phyloP scores from a whole-genome alignment of 2,888 invertebrate genomes.

The Smittia aterrima region DNA sequence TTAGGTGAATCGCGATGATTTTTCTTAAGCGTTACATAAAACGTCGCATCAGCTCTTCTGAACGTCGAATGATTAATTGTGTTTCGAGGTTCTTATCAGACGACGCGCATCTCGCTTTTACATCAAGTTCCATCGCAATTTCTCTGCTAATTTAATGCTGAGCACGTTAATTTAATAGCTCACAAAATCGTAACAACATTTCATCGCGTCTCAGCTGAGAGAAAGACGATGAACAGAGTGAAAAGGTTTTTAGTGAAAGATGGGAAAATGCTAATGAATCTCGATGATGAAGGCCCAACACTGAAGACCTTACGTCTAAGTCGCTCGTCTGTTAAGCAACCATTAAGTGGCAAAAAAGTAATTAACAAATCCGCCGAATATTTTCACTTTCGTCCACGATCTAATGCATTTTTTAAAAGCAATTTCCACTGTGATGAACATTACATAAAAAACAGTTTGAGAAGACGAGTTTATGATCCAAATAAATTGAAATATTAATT shows the following conservation, averaged over 20 bases:
- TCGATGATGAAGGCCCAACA: neutral
- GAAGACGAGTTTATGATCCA: neutral
- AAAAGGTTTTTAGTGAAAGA: neutral
- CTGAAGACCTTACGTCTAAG: neutral
- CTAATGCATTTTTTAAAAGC: neutral
- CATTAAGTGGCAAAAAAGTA: neutral
- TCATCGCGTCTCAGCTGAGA: neutral
- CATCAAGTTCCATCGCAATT: neutral
- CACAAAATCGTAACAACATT: slow-evolving; percentile 13
- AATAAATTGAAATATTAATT: neutral
- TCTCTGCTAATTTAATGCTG: neutral
- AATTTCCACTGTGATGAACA: slow-evolving; percentile 9
- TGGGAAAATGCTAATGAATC: neutral
- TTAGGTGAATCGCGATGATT: neutral
- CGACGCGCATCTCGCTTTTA: neutral
- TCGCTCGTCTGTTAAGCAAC: neutral
- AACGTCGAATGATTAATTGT: neutral
- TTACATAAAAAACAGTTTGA: neutral
- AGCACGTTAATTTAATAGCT: slow-evolving; percentile 12
- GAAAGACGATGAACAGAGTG: neutral
- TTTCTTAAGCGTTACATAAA: slow-evolving; percentile 3
- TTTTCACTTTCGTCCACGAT: slow-evolving; percentile 10
- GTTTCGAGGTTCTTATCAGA: neutral
- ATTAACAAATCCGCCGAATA: neutral
- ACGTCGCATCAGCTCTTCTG: neutral